Evolutionary conservation across 2,888 invertebrate species (phyloP), one percentile per base, ranked within the genome.

Genomic region (Leptarthrus brevirostris): DNA sequence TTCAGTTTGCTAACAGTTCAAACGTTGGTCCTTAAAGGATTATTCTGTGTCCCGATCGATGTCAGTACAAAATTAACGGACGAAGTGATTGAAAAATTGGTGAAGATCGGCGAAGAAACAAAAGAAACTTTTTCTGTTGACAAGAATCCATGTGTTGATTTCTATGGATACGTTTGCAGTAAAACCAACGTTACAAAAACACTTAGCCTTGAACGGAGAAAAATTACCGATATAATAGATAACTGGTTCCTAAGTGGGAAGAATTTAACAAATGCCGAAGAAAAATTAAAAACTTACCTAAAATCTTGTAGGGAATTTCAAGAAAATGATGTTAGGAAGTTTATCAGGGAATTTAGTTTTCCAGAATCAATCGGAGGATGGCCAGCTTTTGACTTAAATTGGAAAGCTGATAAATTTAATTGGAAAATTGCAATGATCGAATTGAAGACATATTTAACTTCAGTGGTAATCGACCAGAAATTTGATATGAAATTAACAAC

Each of bases 281-380:
- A 6, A 16, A 30, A 30, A 3, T 56, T 6, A 2, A 2, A 14
- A 2, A 12, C 24, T 2, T 56, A 3, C 4, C 16, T 0, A 16
- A 5, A 14, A 1, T 30, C 24, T 3, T 56, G 56, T 34, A 14
- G 0, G 16, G 10, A 30, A 16, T 3, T 4, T 10, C 16, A 24
- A 1, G 2, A 10, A 16, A 40, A 12, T 2, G 20, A 61, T 2
- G 40, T 16, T 8, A 18, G 14, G 8, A n/a, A 36, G 8, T 61
- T 61, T 5, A 22, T 61, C 8, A 18, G 20, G 14, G 20, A 20
- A 3, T 61, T 61, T 18, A 22, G 20, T 20, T 61, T 61, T 18
- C 61, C 40, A 22, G 20, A 40, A 1, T 61, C 61, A 6, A 40
- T 61, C 8, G 61, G 61, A 18, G 61, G 61, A 18, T 61, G 61